These are phyloP conservation scores for Antheraea pernyi DNA, from an alignment of 1,140 invertebrate species.

Conservation along the genomic window DNA sequence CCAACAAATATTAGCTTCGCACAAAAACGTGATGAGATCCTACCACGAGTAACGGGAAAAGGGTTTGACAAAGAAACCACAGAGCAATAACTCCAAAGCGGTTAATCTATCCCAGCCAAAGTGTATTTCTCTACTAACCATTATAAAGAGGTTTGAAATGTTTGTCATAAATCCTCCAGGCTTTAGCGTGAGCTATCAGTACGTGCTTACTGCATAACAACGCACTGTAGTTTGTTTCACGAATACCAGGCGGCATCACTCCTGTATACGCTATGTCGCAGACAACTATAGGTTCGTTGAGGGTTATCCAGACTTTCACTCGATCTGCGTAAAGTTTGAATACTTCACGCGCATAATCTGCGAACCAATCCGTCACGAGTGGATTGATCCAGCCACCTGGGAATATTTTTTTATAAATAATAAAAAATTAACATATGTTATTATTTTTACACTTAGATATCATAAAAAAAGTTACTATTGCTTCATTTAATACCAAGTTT, in stretches of 20 bases:
- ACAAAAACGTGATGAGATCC: too few species aligned
- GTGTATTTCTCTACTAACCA: too few species aligned
- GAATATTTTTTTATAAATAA: too few species aligned
- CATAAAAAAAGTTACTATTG: too few species aligned
- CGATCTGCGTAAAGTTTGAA: slow-evolving; percentile 64
- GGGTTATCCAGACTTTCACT: slow-evolving; percentile 66
- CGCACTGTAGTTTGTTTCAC: slow-evolving; percentile 48
- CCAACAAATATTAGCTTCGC: too few species aligned
- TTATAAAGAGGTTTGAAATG: slow-evolving; percentile 19
- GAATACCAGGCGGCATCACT: slow-evolving; percentile 14
- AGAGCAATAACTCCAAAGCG: too few species aligned
- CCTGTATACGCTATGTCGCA: slow-evolving; percentile 49
- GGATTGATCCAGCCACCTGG: slow-evolving; percentile 81
- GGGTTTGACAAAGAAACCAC: too few species aligned
- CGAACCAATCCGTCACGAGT: slow-evolving; percentile 68
- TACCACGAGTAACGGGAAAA: too few species aligned
- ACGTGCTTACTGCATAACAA: slow-evolving; percentile 78
- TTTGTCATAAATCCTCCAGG: slow-evolving; percentile 79
- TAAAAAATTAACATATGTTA: too few species aligned
- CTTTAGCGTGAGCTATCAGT: slow-evolving; percentile 80
- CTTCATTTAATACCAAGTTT: too few species aligned
- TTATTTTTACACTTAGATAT: too few species aligned
- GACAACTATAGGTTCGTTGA: slow-evolving; percentile 48
- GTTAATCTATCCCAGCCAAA: too few species aligned
- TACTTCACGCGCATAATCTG: slow-evolving; percentile 60